These are phyloP conservation scores for Spheniscus mendiculus DNA, from an alignment of 2,113 vertebrate genomes.

Conservation along the genomic window DNA sequence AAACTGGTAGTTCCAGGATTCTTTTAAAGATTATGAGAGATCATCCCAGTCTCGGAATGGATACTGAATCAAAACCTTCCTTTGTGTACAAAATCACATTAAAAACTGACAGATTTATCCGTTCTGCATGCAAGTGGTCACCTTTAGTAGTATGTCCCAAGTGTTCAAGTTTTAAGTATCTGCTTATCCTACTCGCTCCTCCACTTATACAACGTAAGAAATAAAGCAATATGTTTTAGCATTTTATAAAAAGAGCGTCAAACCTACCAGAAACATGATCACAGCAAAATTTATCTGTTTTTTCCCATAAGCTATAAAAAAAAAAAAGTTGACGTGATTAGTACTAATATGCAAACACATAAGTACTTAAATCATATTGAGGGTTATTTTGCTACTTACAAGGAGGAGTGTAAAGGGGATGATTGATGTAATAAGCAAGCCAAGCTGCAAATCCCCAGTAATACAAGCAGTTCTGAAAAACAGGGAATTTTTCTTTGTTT, in stretches of 20 bases:
- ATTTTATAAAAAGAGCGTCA: not conserved
- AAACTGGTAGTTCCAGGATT: not conserved
- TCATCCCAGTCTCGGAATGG: not conserved
- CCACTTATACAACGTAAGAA: not conserved
- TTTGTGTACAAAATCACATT: not conserved
- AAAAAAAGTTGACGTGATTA: constrained; percentile 25
- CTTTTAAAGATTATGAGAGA: not conserved
- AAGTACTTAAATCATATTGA: not conserved
- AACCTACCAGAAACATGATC: constrained; percentile 84
- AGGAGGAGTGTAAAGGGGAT: constrained; percentile 90
- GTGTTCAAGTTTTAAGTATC: not conserved
- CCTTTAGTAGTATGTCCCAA: not conserved
- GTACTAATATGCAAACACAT: not conserved
- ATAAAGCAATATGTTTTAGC: not conserved
- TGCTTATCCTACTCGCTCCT: not conserved
- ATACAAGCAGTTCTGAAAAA: constrained; percentile 85
- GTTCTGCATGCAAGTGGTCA: not conserved
- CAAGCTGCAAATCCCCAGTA: constrained; percentile 91
- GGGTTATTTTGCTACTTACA: constrained; percentile 77
- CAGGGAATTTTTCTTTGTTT: constrained; percentile 16
- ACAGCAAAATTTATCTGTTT: constrained; percentile 83
- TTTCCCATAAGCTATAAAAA: constrained; percentile 81
- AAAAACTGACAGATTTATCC: not conserved
- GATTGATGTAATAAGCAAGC: constrained; percentile 91
- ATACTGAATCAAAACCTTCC: not conserved